These are phyloP conservation scores for Caradrina clavipalpis DNA, from an alignment of 2,888 invertebrate genomes.

Conservation along the genomic window DNA sequence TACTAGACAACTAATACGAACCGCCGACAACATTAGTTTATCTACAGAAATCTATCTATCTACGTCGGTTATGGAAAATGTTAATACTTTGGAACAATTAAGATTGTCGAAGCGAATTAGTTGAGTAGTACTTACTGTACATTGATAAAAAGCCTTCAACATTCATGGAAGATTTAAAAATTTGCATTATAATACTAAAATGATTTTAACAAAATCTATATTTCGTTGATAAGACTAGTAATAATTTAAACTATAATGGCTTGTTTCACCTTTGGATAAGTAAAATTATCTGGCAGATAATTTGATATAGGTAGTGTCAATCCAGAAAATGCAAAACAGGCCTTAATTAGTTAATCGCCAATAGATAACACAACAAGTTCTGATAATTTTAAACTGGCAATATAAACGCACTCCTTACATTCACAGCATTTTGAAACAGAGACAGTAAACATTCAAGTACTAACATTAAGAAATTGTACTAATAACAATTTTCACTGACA, in stretches of 20 bases:
- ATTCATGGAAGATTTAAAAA: conserved; percentile 45
- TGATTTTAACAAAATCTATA: conserved; percentile 53
- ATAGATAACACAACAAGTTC: conserved; percentile 51
- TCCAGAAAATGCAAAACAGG: conserved; percentile 7
- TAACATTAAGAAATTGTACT: conserved; percentile 33
- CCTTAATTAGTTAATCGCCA: conserved; percentile 39
- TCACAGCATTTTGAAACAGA: conserved; percentile 21
- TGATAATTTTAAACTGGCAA: conserved; percentile 50
- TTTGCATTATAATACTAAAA: conserved; percentile 50
- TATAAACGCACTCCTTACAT: conserved; percentile 33
- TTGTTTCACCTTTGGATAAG: conserved; percentile 10
- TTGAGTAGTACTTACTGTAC: conserved; percentile 35
- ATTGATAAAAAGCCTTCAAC: conserved; percentile 47
- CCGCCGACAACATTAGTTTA: background rate
- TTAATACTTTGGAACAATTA: background rate
- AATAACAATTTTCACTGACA: background rate
- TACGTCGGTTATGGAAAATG: background rate
- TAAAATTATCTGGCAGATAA: background rate
- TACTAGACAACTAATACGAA: conserved; percentile 25
- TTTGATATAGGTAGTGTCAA: background rate
- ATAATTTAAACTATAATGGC: conserved; percentile 42
- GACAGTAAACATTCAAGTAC: conserved; percentile 26
- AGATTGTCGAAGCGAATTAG: background rate
- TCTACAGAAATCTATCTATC: background rate
- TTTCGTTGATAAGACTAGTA: conserved; percentile 66